phyloP scores from a whole-genome alignment of 2,888 invertebrate genomes.

The Drosophila fungiperda region DNA sequence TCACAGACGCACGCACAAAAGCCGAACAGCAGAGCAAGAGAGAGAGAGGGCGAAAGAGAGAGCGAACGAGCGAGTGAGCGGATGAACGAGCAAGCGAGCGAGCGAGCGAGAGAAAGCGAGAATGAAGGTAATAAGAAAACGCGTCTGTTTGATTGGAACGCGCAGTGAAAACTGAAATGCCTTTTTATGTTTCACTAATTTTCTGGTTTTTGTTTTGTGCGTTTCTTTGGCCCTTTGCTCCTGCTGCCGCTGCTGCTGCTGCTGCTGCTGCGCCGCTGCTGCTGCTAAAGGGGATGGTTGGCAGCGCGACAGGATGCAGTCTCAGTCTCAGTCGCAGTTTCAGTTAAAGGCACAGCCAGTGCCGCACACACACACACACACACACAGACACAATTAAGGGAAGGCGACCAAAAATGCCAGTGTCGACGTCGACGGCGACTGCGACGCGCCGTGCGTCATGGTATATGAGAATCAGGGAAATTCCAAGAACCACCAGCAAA shows the following conservation, averaged over 20 bases:
- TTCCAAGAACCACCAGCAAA: conserved; percentile 59
- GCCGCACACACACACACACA: conserved; percentile 23
- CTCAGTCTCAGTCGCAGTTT: conserved; percentile 37
- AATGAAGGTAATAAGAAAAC: conserved; percentile 25
- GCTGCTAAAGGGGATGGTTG: conserved; percentile 60
- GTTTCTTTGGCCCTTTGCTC: conserved; percentile 29
- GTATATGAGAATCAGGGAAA: conserved; percentile 53
- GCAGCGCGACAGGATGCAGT: conserved; percentile 56
- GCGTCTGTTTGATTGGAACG: conserved; percentile 71
- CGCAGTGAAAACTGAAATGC: conserved; percentile 72
- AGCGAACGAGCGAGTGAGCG: not conserved
- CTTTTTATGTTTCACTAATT: conserved; percentile 61
- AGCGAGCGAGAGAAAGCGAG: not conserved
- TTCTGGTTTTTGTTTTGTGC: conserved; percentile 55
- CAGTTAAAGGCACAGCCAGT: conserved; percentile 34
- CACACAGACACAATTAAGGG: conserved; percentile 55
- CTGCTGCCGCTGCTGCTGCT: conserved; percentile 8
- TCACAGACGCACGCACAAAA: conserved; percentile 1
- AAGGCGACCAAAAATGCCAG: conserved; percentile 59
- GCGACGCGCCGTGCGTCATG: conserved; percentile 48
- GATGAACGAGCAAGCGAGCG: not conserved
- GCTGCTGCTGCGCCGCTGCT: conserved; percentile 9
- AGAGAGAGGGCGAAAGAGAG: not conserved
- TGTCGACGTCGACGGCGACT: conserved; percentile 28
- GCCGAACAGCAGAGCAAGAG: not conserved